phyloP scores from a whole-genome alignment of 2,888 invertebrate species.

The Trissonchulus sp. region DNA sequence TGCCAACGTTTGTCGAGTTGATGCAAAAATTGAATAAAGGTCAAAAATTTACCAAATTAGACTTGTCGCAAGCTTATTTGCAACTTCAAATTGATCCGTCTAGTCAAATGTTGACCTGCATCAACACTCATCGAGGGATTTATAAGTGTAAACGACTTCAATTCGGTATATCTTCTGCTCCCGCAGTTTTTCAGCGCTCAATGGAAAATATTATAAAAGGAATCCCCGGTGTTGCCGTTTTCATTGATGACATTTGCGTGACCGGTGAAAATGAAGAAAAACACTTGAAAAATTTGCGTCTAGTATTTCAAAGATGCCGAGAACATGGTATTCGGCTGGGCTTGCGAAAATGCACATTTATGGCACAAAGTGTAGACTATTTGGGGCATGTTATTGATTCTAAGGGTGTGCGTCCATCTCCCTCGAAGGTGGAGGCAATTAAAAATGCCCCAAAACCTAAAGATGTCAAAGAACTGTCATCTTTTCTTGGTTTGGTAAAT shows the following conservation, averaged over 20 bases:
- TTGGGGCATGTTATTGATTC: conserved; percentile 22
- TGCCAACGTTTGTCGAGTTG: background rate
- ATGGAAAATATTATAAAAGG: background rate
- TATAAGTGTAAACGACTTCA: background rate
- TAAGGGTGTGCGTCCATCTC: conserved; percentile 8
- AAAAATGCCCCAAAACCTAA: conserved; percentile 16
- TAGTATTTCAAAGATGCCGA: conserved; percentile 1
- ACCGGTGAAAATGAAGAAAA: background rate
- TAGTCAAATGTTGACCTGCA: background rate
- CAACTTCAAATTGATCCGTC: background rate
- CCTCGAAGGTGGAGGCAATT: conserved; percentile 3
- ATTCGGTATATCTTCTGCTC: background rate
- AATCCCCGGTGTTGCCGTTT: background rate
- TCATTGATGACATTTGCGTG: background rate
- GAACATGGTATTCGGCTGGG: background rate
- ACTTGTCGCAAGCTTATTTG: background rate
- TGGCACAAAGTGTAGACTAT: background rate
- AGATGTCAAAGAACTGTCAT: background rate
- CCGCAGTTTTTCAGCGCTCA: background rate
- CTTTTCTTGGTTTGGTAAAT: conserved; percentile 19
- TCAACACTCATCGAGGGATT: background rate
- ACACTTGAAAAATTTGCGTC: conserved; percentile 10
- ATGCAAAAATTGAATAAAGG: background rate
- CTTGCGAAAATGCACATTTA: conserved; percentile 12
- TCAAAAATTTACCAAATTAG: background rate